phyloP scores from a whole-genome alignment of 2,797 vertebrate species.

The Esox lucius region DNA sequence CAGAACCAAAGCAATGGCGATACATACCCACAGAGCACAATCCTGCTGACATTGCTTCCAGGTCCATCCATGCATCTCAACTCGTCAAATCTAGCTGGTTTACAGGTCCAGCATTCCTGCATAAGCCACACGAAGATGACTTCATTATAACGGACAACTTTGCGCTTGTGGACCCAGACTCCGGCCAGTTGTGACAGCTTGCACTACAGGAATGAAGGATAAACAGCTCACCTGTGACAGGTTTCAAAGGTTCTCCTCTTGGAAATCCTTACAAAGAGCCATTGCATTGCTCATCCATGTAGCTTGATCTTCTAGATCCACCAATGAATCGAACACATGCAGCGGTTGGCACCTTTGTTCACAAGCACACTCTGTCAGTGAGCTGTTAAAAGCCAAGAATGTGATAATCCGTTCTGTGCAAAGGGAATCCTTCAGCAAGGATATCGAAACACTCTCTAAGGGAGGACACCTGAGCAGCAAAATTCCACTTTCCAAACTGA shows the following conservation, averaged over 20 bases:
- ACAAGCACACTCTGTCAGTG: constrained; percentile 23
- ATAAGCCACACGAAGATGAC: not conserved
- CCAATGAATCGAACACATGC: constrained; percentile 22
- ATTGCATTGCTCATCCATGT: constrained; percentile 30
- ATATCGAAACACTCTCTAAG: constrained; percentile 14
- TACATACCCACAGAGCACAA: not conserved
- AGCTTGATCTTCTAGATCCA: too few relatives aligned
- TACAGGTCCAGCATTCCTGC: too few relatives aligned
- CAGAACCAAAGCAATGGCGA: not conserved
- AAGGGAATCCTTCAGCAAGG: constrained; percentile 19
- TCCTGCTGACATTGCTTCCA: not conserved
- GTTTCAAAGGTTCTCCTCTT: constrained; percentile 30
- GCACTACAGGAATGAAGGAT: too few relatives aligned
- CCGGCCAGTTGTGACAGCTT: too few relatives aligned
- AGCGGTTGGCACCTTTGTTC: constrained; percentile 40
- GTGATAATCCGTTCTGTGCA: constrained; percentile 26
- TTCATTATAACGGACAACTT: too few relatives aligned
- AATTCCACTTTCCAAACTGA: constrained; percentile 10
- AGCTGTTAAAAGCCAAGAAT: constrained; percentile 16
- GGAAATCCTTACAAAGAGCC: constrained; percentile 15
- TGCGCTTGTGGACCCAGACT: too few relatives aligned
- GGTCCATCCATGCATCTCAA: too few relatives aligned
- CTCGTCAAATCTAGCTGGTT: not conserved
- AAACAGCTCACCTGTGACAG: too few relatives aligned
- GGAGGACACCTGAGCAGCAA: not conserved